Percentiles rank a stretch among this genome's conserved stretches.
phyloP scores from a whole-genome alignment of 2,888 invertebrate genomes.

The Coelogynopora nodosa region DNA sequence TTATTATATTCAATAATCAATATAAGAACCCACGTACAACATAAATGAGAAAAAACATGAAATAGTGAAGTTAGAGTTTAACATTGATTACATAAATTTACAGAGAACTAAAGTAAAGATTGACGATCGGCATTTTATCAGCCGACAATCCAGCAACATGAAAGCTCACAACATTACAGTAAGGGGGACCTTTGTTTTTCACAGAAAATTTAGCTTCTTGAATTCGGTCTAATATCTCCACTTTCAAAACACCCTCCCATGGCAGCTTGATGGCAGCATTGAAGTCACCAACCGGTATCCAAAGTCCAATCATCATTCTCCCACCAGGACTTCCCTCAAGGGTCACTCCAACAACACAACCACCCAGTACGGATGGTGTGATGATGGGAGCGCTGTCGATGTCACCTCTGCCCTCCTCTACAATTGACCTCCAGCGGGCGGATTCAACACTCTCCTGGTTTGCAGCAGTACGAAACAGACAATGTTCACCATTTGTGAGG shows the following conservation, averaged over 20 bases:
- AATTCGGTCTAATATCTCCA: neutral
- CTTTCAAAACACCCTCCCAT: neutral
- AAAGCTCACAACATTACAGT: neutral
- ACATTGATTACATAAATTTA: no score
- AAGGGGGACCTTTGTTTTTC: neutral
- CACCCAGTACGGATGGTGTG: neutral
- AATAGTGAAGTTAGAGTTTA: no score
- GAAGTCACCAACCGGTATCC: neutral
- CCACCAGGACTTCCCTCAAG: neutral
- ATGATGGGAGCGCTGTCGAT: neutral
- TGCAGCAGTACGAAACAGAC: neutral
- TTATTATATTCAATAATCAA: no score
- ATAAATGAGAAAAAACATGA: no score
- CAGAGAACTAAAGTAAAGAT: no score
- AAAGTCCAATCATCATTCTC: neutral
- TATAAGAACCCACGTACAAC: no score
- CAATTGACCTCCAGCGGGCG: neutral
- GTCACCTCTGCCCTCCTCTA: neutral
- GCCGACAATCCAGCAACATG: neutral
- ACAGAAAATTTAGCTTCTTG: neutral
- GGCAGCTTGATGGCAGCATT: neutral
- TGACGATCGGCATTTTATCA: neutral
- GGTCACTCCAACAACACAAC: neutral
- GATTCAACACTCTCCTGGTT: neutral
- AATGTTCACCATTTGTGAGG: neutral